These are phyloP conservation scores for Notechis scutatus DNA, from an alignment of 2,113 vertebrate species.

Conservation along the genomic window DNA sequence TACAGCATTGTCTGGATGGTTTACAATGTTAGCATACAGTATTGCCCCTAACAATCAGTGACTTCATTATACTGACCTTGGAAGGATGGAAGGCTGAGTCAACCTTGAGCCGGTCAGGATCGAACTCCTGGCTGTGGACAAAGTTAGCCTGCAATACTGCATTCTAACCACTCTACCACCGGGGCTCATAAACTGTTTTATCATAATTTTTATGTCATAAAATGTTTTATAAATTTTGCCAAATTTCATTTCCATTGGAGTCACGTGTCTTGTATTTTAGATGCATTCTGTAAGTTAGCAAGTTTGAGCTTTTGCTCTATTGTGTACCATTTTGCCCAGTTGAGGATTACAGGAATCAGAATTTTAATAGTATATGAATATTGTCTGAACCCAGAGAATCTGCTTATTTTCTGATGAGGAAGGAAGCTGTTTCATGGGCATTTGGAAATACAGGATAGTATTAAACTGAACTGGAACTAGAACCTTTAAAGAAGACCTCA, in stretches of 20 bases:
- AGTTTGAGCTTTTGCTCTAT: background rate
- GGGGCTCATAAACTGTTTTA: background rate
- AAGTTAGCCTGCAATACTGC: background rate
- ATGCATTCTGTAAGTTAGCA: background rate
- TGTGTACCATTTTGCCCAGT: background rate
- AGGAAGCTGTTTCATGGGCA: background rate
- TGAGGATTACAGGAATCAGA: background rate
- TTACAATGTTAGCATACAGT: background rate
- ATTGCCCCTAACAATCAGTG: background rate
- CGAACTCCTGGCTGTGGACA: background rate
- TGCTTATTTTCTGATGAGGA: background rate
- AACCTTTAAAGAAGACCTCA: background rate
- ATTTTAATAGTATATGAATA: background rate
- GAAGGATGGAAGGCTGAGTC: background rate
- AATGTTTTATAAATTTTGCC: background rate
- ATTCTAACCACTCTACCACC: background rate
- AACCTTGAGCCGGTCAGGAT: background rate
- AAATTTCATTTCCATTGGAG: background rate
- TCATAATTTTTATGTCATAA: background rate
- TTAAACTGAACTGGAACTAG: background rate
- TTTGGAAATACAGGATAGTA: background rate
- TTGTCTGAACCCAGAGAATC: background rate
- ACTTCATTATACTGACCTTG: background rate
- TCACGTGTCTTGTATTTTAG: background rate
- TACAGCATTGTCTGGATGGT: background rate